Evolutionary conservation across 1,140 invertebrate species (phyloP), one percentile per base, ranked within the genome.

Genomic region (Hyles euphorbiae): DNA sequence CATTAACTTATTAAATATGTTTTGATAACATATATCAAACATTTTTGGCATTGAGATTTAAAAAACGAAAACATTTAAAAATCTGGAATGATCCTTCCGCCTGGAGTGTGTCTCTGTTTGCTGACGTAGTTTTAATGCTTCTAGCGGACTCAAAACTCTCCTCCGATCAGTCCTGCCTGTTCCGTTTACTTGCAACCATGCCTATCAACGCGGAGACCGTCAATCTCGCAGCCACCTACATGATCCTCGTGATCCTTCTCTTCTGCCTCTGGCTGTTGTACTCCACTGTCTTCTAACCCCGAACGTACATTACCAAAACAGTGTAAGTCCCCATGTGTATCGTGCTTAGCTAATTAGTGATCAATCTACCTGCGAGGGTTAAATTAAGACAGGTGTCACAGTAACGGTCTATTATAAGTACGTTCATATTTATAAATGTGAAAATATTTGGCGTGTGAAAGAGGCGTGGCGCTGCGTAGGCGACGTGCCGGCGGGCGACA

Each of bases 171-270:
- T 84, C 58, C 70, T 62, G 68, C 61, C 60, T 53, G 62, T 53
- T 61, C 69, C 67, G 67, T 65, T 52, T 54, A 57, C 53, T 58
- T 60, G 69, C 72, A 74, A 82, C 64, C 85, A 89, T 89, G 81
- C 83, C 85, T 74, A 86, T 88, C 78, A 89, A 89, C 83, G 82
- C 87, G 46, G 88, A 90, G 65, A 89, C 88, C 9, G 87, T 88
- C 40, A 89, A 90, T 68, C 74, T 90, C 52, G 82, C 82, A 4
- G 88, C 88, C 58, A 90, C 88, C 34, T 89, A 89, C 64, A 87
- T 89, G 79, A 89, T 89, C 79, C 77, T 90, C n/a, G 82, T 90
- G 50, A 83, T 90, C 70, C 76, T 90, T 5, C 72, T 90, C 1
- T 83, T 90, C 68, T 81, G 87, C 61, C 76, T 90, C 11, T 90